A percentile compares a stretch with the other conserved stretches of the same genome.
These are phyloP conservation scores for Paguma larvata DNA, from an alignment of 2,797 vertebrate genomes.

Conservation along the genomic window DNA sequence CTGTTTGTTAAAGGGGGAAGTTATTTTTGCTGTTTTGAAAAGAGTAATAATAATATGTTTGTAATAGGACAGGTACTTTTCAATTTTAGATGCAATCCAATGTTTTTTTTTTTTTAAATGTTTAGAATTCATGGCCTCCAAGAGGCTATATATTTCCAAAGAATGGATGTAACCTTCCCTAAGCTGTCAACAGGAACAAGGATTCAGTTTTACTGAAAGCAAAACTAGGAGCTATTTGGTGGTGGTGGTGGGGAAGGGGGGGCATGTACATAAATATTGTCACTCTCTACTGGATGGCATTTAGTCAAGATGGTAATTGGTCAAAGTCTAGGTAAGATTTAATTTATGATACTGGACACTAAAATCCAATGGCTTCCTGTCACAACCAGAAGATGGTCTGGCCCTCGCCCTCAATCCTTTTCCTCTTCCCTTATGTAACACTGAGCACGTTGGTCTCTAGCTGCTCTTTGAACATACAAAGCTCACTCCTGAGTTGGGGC, in stretches of 20 bases:
- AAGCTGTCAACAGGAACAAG: neutral
- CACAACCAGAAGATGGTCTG: neutral
- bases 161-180: neutral
- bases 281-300: neutral
- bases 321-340: neutral
- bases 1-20: neutral
- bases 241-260: accelerated
- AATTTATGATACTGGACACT: neutral
- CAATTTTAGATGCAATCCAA: neutral
- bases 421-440: neutral
- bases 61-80: neutral
- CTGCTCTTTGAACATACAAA: neutral
- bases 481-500: neutral
- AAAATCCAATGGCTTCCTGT: neutral
- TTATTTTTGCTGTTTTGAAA: neutral
- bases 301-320: neutral
- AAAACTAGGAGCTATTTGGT: neutral
- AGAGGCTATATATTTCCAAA: neutral
- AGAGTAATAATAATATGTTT: neutral
- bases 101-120: neutral
- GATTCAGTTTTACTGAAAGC: neutral
- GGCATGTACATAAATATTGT: neutral
- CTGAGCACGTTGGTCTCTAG: neutral
- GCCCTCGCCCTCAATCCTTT: neutral
- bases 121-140: neutral